Evolutionary conservation across 2,113 vertebrate species (phyloP).

Genomic region (Sterna hirundo): DNA sequence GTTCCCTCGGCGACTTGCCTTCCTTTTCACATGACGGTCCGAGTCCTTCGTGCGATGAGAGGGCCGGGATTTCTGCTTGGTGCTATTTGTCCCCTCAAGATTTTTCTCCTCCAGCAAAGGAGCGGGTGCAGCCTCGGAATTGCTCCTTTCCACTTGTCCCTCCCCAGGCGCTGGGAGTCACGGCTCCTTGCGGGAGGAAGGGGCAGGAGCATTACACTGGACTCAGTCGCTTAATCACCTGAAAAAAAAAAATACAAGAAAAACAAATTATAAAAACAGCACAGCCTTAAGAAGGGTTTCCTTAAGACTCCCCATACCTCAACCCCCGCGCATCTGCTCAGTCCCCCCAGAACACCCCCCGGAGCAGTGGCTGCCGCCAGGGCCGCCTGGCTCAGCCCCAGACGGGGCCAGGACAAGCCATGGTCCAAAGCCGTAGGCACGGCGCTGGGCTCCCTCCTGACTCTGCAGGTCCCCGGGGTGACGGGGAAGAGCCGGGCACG

Average conservation of each 20-base stretch:
- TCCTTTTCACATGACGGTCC: not conserved
- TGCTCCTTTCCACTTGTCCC: not conserved
- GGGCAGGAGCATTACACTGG: not conserved
- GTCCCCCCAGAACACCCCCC: not conserved
- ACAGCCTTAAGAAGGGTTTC: not conserved
- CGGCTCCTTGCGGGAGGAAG: not conserved
- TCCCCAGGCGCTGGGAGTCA: not conserved
- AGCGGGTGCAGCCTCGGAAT: not conserved
- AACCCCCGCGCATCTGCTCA: too few species aligned
- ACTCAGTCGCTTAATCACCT: not conserved
- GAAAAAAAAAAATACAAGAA: not conserved
- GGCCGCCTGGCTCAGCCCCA: not conserved
- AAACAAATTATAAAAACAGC: not conserved
- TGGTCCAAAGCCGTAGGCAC: not conserved
- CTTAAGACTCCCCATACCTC: too few species aligned
- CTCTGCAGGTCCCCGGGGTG: too few species aligned
- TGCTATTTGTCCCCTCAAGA: not conserved
- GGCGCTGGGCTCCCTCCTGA: not conserved
- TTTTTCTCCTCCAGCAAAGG: not conserved
- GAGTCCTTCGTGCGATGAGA: not conserved
- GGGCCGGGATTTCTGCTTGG: too few species aligned
- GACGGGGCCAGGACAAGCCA: too few species aligned
- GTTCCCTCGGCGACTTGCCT: too few species aligned
- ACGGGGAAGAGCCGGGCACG: fast-evolving
- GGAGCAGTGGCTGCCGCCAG: not conserved